Percentiles rank a stretch among this genome's conserved stretches.
phyloP scores from a whole-genome alignment of 2,797 vertebrate species.

The Pyrrhura leucotis region DNA sequence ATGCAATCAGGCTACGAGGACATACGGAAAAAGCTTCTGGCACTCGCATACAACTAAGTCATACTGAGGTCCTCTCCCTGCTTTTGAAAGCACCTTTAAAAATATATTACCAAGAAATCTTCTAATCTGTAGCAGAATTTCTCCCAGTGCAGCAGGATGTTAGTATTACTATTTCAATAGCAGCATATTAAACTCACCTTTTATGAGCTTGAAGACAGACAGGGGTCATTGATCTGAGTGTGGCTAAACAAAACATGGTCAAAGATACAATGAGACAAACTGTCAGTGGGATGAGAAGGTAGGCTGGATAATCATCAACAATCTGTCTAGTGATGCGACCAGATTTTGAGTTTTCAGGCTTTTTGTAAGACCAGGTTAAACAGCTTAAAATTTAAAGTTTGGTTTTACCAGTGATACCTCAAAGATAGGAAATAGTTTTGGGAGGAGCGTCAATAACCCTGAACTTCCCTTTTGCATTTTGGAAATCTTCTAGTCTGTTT shows the following conservation, averaged over 20 bases:
- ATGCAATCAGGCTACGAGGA: not conserved
- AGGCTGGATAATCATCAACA: not conserved
- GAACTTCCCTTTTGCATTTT: not conserved
- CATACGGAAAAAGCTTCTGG: not conserved
- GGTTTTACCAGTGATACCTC: not conserved
- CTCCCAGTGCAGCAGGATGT: not conserved
- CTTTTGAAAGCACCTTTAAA: not conserved
- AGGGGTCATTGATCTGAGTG: not conserved
- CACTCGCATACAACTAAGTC: not conserved
- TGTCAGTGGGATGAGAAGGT: not conserved
- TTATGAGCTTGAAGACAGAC: not conserved
- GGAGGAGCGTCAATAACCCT: not conserved
- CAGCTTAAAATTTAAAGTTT: not conserved
- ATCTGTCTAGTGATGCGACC: not conserved
- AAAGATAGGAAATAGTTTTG: not conserved
- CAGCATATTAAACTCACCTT: not conserved
- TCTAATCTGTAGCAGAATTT: not conserved
- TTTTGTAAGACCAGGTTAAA: not conserved
- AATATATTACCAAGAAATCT: not conserved
- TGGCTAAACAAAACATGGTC: constrained; percentile 1
- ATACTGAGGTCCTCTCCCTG: not conserved
- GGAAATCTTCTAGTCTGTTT: not conserved
- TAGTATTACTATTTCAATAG: not conserved
- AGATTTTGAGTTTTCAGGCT: not conserved
- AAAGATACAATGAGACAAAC: not conserved